phyloP scores from a whole-genome alignment of 2,797 vertebrate species.

The Phrynocephalus forsythii region DNA sequence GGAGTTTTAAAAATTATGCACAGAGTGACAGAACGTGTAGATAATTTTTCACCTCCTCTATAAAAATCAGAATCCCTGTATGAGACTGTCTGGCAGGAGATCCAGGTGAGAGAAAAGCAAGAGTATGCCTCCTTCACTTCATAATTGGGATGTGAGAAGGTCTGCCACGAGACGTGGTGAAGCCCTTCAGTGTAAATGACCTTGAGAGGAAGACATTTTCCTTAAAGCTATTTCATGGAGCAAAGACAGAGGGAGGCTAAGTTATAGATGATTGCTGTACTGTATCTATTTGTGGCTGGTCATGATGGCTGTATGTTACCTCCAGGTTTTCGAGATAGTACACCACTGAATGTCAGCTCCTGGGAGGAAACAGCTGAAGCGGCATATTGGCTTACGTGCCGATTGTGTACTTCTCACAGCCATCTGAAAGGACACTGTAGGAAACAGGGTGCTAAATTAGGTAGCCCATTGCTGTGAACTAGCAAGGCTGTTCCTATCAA shows the following conservation, averaged over 20 bases:
- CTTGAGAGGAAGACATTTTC: background rate
- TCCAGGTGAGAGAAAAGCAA: background rate
- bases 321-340: background rate
- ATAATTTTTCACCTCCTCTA: background rate
- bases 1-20: background rate
- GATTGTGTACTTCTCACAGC: background rate
- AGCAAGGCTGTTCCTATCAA: background rate
- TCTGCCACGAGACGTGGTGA: background rate
- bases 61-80: too few relatives aligned
- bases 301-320: background rate
- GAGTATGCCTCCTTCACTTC: background rate
- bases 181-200: background rate
- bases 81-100: background rate
- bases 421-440: background rate
- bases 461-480: background rate
- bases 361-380: background rate
- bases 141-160: background rate
- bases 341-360: background rate
- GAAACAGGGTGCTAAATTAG: background rate
- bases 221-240: background rate
- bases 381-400: background rate
- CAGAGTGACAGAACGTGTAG: background rate
- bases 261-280: too few relatives aligned
- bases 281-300: background rate
- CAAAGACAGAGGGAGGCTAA: too few relatives aligned